Base-by-base conservation (phyloP, 2,113 vertebrate genomes). In the human (Homo sapiens) region DNA sequence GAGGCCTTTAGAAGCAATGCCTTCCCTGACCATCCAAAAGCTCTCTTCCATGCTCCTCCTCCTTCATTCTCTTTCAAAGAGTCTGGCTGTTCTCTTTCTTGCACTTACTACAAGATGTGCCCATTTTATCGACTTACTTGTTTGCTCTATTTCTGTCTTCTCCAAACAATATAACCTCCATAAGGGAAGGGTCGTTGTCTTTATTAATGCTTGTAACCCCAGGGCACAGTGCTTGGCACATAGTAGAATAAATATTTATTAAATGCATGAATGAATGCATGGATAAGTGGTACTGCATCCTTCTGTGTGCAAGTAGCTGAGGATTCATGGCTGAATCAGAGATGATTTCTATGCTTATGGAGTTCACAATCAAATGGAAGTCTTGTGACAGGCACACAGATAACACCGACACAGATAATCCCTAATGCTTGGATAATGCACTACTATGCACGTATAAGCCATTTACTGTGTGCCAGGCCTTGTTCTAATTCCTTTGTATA, bases 41-140 rank as follows among this genome's bases (percentile, higher is more conserved):
- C 6, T 80, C 70, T 25, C 72, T 40, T 3, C 18, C 8, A 2
- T 0, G 8, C 5, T 6, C 30, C 50, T 27, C 13, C 2, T 7
- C 50, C 8, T 23, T 8, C 11, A 30, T 61, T 72, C 52, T 68
- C 52, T 70, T 55, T 9, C 32, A 55, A 32, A 72, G 38, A 73
- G 12, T 45, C 57, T 35, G 38, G 43, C 8, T 52, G 30, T 14
- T 73, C 61, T 80, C 57, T 83, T 61, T 27, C 20, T 57, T 35
- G 25, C 27, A 40, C 14, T 59, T 72, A 55, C 0, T n/a, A 12
- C 27, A 89, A 76, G 11, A 8, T 57, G 4, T 22, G 43, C n/a
- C 17, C 27, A 8, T 75, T 43, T 38, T 52, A 35, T 32, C 20
- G 18, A 18, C 45, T 22, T 22, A 25, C 8, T 13, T 48, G 25